phyloP scores from a whole-genome alignment of 2,113 vertebrate species.

The Phalacrocorax aristotelis region DNA sequence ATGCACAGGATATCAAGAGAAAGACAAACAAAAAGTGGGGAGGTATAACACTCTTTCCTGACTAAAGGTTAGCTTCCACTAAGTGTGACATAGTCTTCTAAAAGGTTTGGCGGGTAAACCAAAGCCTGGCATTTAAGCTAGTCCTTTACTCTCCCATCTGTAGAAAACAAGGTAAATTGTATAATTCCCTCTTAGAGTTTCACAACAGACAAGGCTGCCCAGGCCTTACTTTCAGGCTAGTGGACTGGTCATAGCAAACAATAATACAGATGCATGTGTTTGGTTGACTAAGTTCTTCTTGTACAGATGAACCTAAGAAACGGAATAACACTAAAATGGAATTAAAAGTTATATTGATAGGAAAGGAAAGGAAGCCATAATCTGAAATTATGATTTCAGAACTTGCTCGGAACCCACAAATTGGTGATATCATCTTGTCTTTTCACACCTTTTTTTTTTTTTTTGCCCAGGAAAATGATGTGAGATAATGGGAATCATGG shows the following conservation, averaged over 20 bases:
- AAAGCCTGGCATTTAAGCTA: neutral
- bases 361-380: neutral
- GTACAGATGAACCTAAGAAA: neutral
- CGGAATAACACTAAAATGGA: neutral
- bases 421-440: neutral
- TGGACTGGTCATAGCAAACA: neutral
- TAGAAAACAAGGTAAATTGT: neutral
- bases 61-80: neutral
- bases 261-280: neutral
- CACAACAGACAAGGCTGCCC: neutral
- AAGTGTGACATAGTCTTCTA: neutral
- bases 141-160: neutral
- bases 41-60: neutral
- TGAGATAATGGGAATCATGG: neutral
- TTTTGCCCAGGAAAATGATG: neutral
- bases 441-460: neutral
- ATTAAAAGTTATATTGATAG: neutral
- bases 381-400: neutral
- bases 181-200: neutral
- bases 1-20: neutral
- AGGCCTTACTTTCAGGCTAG: neutral
- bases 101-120: neutral
- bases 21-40: neutral
- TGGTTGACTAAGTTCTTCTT: neutral
- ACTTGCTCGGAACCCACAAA: neutral